Base-by-base conservation (phyloP, 2,888 invertebrate species). In the Gandaritis pyraliata region DNA sequence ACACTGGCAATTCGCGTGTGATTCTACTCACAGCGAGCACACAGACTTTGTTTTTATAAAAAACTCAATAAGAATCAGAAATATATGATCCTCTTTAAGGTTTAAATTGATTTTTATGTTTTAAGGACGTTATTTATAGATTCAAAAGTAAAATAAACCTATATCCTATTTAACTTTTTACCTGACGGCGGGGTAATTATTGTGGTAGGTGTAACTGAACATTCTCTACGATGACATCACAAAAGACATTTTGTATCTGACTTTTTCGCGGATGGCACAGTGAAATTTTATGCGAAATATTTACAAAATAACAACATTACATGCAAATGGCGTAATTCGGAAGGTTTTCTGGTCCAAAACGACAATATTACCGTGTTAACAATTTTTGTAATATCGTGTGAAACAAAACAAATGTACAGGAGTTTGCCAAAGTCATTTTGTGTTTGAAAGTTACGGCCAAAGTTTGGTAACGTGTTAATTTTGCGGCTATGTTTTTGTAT, bases 351-450 rank as follows among this genome's bases (percentile, higher is more conserved):
- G 46, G 41, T 33, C 12, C 33, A 8, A 0, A 45, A 50, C 41
- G 54, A 38, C 53, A 57, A 58, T 57, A 29, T 30, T 33, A 33
- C 30, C 30, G 53, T 55, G 61, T 58, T 18, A 39, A 65, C 66
- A 68, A 54, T 62, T 69, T 76, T 69, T 70, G 61, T 66, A 73
- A 79, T 76, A 75, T 72, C 70, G 54, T 71, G 60, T 59, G 58
- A 71, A 72, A 73, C 62, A 63, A 72, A 76, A 72, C 72, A 75
- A 72, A 72, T 67, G 68, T 69, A 33, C 56, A 58, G 62, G 62
- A 77, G 70, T 75, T 81, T 69, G 52, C 15, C 49, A 49, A 74
- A 78, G 73, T 75, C 71, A 74, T 73, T 33, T 73, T 65, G 67
- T 65, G 66, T 70, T 62, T 69, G 66, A 60, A 72, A 78, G 72